Base-by-base conservation (phyloP, 2,113 vertebrate species). In the Delphinus delphis region DNA sequence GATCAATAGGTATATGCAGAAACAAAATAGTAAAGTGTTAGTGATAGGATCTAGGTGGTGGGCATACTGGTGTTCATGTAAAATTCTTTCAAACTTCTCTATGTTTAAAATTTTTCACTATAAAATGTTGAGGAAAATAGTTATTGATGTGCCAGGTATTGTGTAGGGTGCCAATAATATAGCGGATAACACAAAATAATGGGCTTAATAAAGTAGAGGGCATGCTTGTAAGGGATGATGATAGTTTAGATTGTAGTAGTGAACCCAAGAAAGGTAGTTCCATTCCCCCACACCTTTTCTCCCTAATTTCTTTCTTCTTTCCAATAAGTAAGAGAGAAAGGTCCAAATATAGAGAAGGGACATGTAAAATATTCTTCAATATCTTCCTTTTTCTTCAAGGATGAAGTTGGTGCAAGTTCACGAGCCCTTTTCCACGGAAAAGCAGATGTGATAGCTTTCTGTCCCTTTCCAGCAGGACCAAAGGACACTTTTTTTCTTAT, bases 231-330 rank as follows among this genome's bases (percentile, higher is more conserved):
- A 88, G 31, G 31, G 44, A 58, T 12, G 14, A 31, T 28, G 21
- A 58, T 50, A 15, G 36, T 31, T 2, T 47, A 38, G 53, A 62
- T 11, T 25, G 38, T 17, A 36, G 6, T n/a, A 28, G n/a, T n/a
- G 26, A 90, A 74, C 1, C 44, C 79, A 60, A 26, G 18, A 25
- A 23, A 73, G 55, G 41, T 36, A 8, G 38, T 76, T 70, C 7
- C 14, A 55, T 89, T 20, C 31, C 36, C 25, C 36, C 8, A 38
- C 80, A 73, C 17, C 17, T 93, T 80, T 87, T 73, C 44, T 38
- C 28, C 33, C 20, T 65, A 87, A 70, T 87, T 83, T n/a, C 77
- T 80, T 92, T 83, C 36, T 90, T 93, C 28, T 70, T 95, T 88
- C 41, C 20, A 60, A 8, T 55, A 71, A 84, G 9, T 55, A 50